A percentile compares a stretch with the other conserved stretches of the same genome.
Conservation (phyloP, 2,113 vertebrate species). For the Paratilapia polleni region DNA sequence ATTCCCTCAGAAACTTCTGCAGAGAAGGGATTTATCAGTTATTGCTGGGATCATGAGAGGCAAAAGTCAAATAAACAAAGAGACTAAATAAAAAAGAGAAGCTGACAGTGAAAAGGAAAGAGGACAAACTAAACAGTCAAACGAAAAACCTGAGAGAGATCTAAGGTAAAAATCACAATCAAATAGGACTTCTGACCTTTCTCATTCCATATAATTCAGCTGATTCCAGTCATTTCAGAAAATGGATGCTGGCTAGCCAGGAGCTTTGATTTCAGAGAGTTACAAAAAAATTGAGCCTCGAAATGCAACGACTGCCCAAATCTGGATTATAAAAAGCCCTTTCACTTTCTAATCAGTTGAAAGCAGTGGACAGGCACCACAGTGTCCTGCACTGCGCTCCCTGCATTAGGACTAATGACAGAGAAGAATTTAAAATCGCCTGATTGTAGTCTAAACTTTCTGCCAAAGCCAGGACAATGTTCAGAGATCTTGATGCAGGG, state of each 20-base stretch:
- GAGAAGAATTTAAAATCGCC: slow-evolving; percentile 36
- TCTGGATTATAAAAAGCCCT: slow-evolving; percentile 75
- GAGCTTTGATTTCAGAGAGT: slow-evolving; percentile 26
- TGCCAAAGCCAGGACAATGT: background rate
- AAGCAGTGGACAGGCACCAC: slow-evolving; percentile 55
- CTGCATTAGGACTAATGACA: slow-evolving; percentile 57
- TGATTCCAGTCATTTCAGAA: slow-evolving; percentile 38
- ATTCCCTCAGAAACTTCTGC: slow-evolving; percentile 1
- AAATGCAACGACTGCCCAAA: slow-evolving; percentile 59
- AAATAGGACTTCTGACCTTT: slow-evolving; percentile 13
- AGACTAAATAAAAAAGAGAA: background rate
- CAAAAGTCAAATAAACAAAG: background rate
- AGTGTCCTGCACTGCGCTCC: slow-evolving; percentile 10
- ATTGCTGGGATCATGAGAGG: background rate
- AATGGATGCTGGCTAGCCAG: slow-evolving; percentile 1
- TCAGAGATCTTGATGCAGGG: background rate
- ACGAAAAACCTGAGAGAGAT: background rate
- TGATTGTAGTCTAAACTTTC: slow-evolving; percentile 23
- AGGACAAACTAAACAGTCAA: background rate
- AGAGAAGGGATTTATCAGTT: slow-evolving; percentile 22
- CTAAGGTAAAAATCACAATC: background rate
- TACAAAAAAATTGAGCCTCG: slow-evolving; percentile 32
- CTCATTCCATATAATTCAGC: slow-evolving; percentile 9
- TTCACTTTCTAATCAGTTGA: slow-evolving; percentile 70
- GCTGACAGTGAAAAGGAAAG: background rate